These are phyloP conservation scores for Drosophila teissieri DNA, from an alignment of 1,140 invertebrate species.

Conservation along the genomic window DNA sequence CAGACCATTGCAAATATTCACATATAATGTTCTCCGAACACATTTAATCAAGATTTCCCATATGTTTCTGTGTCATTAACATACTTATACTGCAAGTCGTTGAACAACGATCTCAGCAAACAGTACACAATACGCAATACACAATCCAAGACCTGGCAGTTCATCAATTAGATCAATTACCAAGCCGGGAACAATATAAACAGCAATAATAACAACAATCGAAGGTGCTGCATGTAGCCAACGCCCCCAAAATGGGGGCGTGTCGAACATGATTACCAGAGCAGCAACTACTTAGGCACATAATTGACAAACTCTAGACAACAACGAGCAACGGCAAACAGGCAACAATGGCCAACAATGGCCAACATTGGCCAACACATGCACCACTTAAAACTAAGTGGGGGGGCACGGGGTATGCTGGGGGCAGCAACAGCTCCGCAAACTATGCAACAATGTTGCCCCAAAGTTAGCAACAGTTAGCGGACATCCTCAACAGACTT, in stretches of 20 bases:
- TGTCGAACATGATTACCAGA: conserved; percentile 23
- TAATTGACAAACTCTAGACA: conserved; percentile 46
- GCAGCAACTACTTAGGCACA: conserved; percentile 32
- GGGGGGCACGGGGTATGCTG: not conserved
- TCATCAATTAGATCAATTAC: conserved; percentile 38
- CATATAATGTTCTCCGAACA: too few relatives aligned
- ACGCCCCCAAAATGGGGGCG: conserved; percentile 1
- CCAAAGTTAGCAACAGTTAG: conserved; percentile 36
- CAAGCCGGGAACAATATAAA: not conserved
- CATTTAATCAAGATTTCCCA: too few relatives aligned
- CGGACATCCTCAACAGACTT: conserved; percentile 40
- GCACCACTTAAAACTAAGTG: conserved; percentile 29
- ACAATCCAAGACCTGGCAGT: not conserved
- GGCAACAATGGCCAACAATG: conserved; percentile 16
- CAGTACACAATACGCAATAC: too few relatives aligned
- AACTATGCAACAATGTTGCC: conserved; percentile 41
- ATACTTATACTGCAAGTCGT: not conserved
- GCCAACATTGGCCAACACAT: conserved; percentile 23
- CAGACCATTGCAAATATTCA: too few relatives aligned
- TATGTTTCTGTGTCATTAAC: not conserved
- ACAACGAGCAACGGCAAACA: conserved; percentile 29
- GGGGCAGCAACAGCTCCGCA: conserved; percentile 3
- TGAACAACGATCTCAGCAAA: not conserved
- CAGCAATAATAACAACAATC: conserved; percentile 18
- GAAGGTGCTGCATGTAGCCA: not conserved